These are phyloP conservation scores for Eupithecia dodoneata DNA, from an alignment of 2,888 invertebrate species.

Conservation along the genomic window DNA sequence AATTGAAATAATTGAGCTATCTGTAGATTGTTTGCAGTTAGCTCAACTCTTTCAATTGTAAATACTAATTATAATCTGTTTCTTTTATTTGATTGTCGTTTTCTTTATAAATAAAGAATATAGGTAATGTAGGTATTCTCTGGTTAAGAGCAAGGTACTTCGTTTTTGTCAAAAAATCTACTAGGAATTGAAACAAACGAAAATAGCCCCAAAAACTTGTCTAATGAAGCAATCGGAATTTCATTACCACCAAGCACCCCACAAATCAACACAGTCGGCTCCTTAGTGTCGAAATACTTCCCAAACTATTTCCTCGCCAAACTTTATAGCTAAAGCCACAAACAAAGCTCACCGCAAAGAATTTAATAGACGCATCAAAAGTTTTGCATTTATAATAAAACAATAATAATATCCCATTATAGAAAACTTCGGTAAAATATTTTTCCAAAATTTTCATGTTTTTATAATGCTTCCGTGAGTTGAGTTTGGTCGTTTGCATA, in stretches of 20 bases:
- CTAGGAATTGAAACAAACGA: not conserved
- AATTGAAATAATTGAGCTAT: too few species aligned
- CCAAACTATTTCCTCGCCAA: constrained; percentile 52
- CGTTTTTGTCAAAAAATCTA: not conserved
- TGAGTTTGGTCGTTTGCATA: constrained; percentile 63
- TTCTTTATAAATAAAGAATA: too few species aligned
- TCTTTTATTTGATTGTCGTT: too few species aligned
- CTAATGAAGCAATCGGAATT: constrained; percentile 9
- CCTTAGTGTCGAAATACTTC: constrained; percentile 52
- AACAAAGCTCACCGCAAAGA: constrained; percentile 61
- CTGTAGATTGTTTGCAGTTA: too few species aligned
- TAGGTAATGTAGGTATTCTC: too few species aligned
- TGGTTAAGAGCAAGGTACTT: not conserved
- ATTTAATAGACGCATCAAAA: constrained; percentile 73
- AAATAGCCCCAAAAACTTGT: constrained; percentile 1
- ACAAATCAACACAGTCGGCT: constrained; percentile 46
- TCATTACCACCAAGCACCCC: constrained; percentile 27
- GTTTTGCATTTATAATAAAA: constrained; percentile 60
- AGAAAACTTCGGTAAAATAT: constrained; percentile 54
- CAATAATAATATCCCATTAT: constrained; percentile 49
- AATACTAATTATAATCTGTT: too few species aligned
- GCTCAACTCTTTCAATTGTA: too few species aligned
- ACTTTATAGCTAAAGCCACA: constrained; percentile 49
- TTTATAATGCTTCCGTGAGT: constrained; percentile 63
- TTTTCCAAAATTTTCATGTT: constrained; percentile 56